Evolutionary conservation across 2,113 vertebrate species (phyloP).

Genomic region (Leucoraja erinaceus): DNA sequence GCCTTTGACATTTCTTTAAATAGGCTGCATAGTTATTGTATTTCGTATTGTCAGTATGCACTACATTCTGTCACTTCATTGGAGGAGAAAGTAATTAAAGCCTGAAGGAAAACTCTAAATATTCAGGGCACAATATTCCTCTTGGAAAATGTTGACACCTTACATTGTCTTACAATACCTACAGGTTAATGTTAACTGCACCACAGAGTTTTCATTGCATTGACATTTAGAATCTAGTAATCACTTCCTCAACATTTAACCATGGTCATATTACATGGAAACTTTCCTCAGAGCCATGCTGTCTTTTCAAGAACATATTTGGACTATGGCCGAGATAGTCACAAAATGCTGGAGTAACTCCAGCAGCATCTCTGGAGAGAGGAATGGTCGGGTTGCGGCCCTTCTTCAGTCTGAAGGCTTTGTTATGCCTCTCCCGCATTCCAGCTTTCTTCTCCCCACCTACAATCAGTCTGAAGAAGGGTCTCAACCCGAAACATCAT

Average conservation of each 20-base stretch:
- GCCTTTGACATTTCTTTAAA: background rate
- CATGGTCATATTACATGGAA: background rate
- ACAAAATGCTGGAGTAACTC: too few species aligned
- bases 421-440: too few species aligned
- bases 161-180: background rate
- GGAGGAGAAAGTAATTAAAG: background rate
- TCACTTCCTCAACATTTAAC: background rate
- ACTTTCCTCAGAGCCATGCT: too few species aligned
- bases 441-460: too few species aligned
- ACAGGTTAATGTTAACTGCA: background rate
- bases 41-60: background rate
- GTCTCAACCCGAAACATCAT: too few species aligned
- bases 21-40: background rate
- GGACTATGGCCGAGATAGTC: too few species aligned
- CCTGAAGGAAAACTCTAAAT: too few species aligned
- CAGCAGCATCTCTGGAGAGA: too few species aligned
- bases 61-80: background rate
- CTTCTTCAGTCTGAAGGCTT: too few species aligned
- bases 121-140: background rate
- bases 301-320: too few species aligned
- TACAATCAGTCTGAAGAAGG: too few species aligned
- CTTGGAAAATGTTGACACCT: background rate
- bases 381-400: too few species aligned
- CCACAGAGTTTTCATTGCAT: background rate
- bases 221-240: background rate